Evolutionary conservation across 2,888 invertebrate species (phyloP).

Genomic region (Eumacrocentrus americanus): DNA sequence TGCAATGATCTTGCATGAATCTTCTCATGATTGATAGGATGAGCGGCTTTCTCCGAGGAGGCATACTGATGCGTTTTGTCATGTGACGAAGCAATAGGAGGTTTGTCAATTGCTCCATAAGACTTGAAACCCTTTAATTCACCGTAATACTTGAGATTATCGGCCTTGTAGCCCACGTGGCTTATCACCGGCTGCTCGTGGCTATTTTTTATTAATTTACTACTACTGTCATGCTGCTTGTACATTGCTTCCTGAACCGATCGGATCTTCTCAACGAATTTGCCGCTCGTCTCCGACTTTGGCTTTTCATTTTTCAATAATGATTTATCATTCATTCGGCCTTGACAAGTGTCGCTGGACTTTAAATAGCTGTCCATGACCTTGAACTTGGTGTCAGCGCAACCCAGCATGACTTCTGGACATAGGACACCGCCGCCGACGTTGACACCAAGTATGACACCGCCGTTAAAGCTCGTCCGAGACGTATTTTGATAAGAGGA

Average conservation of each 20-base stretch:
- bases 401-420: slow-evolving; percentile 34
- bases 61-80: slow-evolving; percentile 52
- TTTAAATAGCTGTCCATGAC: slow-evolving; percentile 49
- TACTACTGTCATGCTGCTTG: slow-evolving; percentile 46
- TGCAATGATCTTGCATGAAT: slow-evolving; percentile 40
- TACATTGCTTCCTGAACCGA: slow-evolving; percentile 43
- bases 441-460: slow-evolving; percentile 37
- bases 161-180: slow-evolving; percentile 51
- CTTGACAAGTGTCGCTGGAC: slow-evolving; percentile 40
- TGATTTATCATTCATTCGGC: slow-evolving; percentile 45
- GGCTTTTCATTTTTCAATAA: slow-evolving; percentile 49
- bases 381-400: slow-evolving; percentile 44
- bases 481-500: slow-evolving; percentile 25
- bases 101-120: slow-evolving; percentile 54
- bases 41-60: slow-evolving; percentile 35
- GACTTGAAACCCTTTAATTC: slow-evolving; percentile 56
- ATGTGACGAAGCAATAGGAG: slow-evolving; percentile 39
- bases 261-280: slow-evolving; percentile 49
- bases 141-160: slow-evolving; percentile 56
- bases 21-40: slow-evolving; percentile 50
- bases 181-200: slow-evolving; percentile 40
- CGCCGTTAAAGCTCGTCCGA: slow-evolving; percentile 34
- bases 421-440: slow-evolving; percentile 32
- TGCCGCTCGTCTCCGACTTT: slow-evolving; percentile 34
- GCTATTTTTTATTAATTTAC: slow-evolving; percentile 30